A percentile compares a stretch with the other conserved stretches of the same genome.
These are phyloP conservation scores for Parapristionchus giblindavisi DNA, from an alignment of 2,888 invertebrate genomes.

Conservation along the genomic window DNA sequence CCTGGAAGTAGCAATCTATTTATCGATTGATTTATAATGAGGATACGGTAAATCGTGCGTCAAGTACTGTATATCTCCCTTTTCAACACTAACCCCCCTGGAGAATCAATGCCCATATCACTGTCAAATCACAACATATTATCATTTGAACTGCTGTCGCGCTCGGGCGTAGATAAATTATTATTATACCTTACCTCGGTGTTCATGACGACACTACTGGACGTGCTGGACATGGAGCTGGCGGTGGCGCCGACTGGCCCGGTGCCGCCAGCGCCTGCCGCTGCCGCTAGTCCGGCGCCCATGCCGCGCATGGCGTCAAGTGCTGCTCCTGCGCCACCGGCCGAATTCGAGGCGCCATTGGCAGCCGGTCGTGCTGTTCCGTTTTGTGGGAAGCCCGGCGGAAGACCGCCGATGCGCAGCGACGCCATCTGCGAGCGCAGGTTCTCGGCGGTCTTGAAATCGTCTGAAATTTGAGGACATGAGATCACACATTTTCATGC, in stretches of 20 bases:
- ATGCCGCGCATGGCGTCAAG: slow-evolving; percentile 20
- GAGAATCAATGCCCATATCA: too few species aligned
- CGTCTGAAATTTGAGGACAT: slow-evolving; percentile 42
- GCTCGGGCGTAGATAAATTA: too few species aligned
- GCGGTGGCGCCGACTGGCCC: slow-evolving; percentile 24
- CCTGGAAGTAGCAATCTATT: slow-evolving; percentile 12
- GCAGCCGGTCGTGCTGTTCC: slow-evolving; percentile 4
- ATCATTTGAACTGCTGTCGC: too few species aligned
- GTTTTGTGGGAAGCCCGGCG: slow-evolving; percentile 9
- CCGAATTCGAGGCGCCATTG: neutral
- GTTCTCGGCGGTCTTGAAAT: slow-evolving; percentile 53
- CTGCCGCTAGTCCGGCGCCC: slow-evolving; percentile 22
- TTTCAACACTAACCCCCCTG: too few species aligned
- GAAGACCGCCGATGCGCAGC: slow-evolving; percentile 51
- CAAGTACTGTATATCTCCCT: too few species aligned
- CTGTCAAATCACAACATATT: too few species aligned
- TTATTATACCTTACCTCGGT: slow-evolving; percentile 26
- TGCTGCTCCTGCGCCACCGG: neutral
- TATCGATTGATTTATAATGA: neutral
- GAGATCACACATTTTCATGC: too few species aligned
- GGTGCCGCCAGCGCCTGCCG: neutral
- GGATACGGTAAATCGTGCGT: too few species aligned
- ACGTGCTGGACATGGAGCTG: neutral
- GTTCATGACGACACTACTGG: neutral
- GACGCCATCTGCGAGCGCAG: slow-evolving; percentile 56